Evolutionary conservation across 2,888 invertebrate species (phyloP).

Genomic region (Augiades crinisus): DNA sequence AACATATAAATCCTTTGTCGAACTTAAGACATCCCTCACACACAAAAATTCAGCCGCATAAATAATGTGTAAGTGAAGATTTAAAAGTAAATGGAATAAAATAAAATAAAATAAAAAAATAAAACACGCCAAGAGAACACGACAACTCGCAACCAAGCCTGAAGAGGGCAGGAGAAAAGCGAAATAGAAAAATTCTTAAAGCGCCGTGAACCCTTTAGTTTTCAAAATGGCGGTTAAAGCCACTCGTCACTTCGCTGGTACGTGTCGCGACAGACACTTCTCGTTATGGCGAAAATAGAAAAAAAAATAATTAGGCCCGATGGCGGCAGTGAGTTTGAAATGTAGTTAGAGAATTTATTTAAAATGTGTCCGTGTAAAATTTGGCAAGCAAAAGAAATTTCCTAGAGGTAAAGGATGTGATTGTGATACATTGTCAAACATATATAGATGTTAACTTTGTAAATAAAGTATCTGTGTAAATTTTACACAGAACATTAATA

Average conservation of each 20-base stretch:
- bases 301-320: conserved; percentile 27
- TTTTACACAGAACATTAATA: no score
- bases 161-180: conserved; percentile 41
- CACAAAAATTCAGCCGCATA: background rate
- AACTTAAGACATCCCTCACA: background rate
- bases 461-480: no score
- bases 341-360: background rate
- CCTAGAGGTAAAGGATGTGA: no score
- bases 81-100: conserved; percentile 26
- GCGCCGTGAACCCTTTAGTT: conserved; percentile 49
- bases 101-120: conserved; percentile 21
- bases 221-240: conserved; percentile 56
- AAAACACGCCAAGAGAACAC: conserved; percentile 26
- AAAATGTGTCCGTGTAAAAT: no score
- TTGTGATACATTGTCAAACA: no score
- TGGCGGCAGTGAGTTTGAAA: conserved; percentile 1
- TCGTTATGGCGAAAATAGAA: conserved; percentile 34
- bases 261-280: conserved; percentile 54
- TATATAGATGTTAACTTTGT: no score
- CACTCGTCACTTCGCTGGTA: conserved; percentile 48
- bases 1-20: background rate
- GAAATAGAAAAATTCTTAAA: conserved; percentile 45
- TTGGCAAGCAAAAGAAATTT: no score
- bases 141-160: conserved; percentile 29
- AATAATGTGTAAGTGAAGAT: background rate